Evolutionary conservation across 2,113 vertebrate species (phyloP), one percentile per base, ranked within the genome.

Genomic region (Hassar affinis): DNA sequence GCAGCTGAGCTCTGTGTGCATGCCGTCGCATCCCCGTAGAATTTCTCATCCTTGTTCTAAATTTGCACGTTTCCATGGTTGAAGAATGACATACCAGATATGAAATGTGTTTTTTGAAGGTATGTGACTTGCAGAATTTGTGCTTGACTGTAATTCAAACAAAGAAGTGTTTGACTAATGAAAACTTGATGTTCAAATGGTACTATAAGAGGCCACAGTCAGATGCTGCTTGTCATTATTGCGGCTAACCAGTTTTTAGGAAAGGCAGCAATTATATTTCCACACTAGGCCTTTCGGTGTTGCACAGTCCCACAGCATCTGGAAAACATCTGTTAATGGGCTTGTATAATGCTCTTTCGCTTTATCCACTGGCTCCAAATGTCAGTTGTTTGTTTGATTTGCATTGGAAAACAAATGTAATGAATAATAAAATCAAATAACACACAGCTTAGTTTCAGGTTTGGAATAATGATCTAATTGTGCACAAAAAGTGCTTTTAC

Each of bases 1-100:
- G 68, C 4, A 74, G 17, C 38, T 59, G 11, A 27, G 6, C 5
- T 2, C 27, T 33, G 30, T 14, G 42, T 59, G 54, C 42, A 15
- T 51, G 42, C 57, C 11, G 11, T 68, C 47, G 22, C 47, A 54
- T 2, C 45, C 49, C 22, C 14, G 15, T 17, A 66, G 74, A 77
- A 78, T 83, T 83, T 38, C 81, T 42, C 72, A 38, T 64, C 35
- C 18, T 35, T 76, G 45, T 59, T 51, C 81, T 51, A 14, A 35
- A 17, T 82, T 76, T 22, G 62, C 71, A 66, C 22, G 12, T 82
- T 62, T 49, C 17, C 22, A 25, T 17, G 49, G 22, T 56, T 6
- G 15, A 47, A 30, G 35, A 59, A 56, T 0, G 6, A 10, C 17
- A 18, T 9, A 15, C 79, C 20, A 68, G 35, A 49, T 68, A 45